Evolutionary conservation across 2,888 invertebrate species (phyloP), one percentile per base, ranked within the genome.

Genomic region (Leuctra nigra): DNA sequence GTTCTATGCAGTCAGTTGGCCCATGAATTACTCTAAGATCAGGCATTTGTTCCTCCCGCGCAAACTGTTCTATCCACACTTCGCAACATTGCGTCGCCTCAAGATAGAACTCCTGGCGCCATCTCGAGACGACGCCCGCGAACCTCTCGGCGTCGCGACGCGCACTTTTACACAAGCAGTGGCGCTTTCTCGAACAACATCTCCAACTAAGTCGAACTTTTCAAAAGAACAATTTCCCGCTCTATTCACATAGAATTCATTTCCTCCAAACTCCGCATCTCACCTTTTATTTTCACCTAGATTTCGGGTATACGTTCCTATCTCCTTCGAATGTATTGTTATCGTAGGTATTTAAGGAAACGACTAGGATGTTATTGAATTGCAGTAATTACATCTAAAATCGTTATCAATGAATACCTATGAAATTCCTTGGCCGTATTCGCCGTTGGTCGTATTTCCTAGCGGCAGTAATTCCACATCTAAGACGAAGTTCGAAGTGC

Each of bases 391-490:
- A 44, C 23, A 23, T 4, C 20, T 50, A 13, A 50, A 50, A 16
- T 35, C 33, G 35, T 29, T 29, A 33, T 35, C 50, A 50, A 50
- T 50, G 50, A 33, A 50, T 50, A 22, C 50, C 50, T 50, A 35
- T 16, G 33, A 35, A 33, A 50, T 50, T 50, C 50, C 50, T 35
- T 16, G 20, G 20, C 18, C 33, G 35, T 50, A 50, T 50, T 44
- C 44, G 20, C 18, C 23, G 44, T 44, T 44, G 20, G 23, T 44
- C 44, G 44, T 44, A 44, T 44, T 50, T 35, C 7, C 20, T n/a
- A 20, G 25, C n/a, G n/a, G 25, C 23, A 46, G 46, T 23, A n/a
- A n/a, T n/a, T 23, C 16, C 47, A 24, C 16, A 47, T 22, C 50
- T 50, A 50, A 50, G 50, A 50, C 23, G 50, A 50, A 50, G 50